Evolutionary conservation across 1,140 invertebrate genomes (phyloP), one percentile per base, ranked within the genome.

Genomic region (Lordiphosa mommai): DNA sequence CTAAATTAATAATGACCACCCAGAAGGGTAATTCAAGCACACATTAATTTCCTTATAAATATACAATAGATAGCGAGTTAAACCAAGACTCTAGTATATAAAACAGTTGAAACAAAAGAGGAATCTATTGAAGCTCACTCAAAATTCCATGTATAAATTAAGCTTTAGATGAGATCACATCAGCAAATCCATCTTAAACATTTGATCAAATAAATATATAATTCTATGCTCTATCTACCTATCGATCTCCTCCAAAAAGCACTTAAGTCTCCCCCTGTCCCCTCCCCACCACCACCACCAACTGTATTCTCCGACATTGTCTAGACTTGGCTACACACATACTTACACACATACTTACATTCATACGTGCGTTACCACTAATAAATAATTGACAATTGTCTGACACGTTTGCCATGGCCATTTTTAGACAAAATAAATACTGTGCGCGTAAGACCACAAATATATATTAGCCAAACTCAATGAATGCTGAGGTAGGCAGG

Each of bases 361-460:
- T 23, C 20, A 6, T 76, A 80, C 76, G 76, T 80, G 76, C 76
- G 76, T 82, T 80, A 77, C 76, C 76, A 80, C 76, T 80, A 80
- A 80, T 80, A 80, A 80, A 80, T 80, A 80, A 80, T 80, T 80
- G 76, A 80, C 76, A 80, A 80, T 80, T 80, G 76, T 80, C 77
- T 80, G 76, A 80, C 76, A 80, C 76, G 76, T 80, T 80, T 74
- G 76, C 71, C 58, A 80, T 80, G 58, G 71, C 76, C 76, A 80
- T 76, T 80, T 80, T 82, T 73, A 82, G 76, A 61, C 76, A 13
- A 27, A 44, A 10, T 10, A 12, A 8, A 48, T 12, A 48, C 30
- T 17, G 14, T 38, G 47, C 51, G 52, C 63, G 44, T 55, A 47
- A 46, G 53, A 47, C 36, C 66, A 60, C 50, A 70, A 70, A 70